Evolutionary conservation across 2,888 invertebrate species (phyloP).

Genomic region (Taphrorychus bicolor): DNA sequence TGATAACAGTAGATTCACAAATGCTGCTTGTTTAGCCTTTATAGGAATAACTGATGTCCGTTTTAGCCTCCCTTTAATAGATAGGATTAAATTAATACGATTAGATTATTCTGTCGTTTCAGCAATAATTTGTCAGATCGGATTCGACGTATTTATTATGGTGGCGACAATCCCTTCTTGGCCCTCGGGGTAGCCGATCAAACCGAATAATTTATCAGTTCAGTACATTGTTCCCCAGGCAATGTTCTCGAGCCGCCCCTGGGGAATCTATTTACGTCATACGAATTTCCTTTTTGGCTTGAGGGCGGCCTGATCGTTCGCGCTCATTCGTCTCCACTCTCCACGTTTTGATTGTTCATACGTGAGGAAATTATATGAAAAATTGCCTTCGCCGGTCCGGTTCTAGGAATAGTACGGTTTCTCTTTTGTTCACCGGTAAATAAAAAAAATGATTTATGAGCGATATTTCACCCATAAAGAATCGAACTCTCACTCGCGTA

Average conservation of each 20-base stretch:
- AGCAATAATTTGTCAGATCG: constrained; percentile 37
- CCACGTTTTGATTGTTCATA: constrained; percentile 28
- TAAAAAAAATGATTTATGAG: background rate
- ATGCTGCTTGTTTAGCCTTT: no score
- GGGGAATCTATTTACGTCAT: constrained; percentile 40
- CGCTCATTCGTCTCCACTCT: constrained; percentile 12
- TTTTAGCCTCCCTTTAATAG: no score
- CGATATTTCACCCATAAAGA: background rate
- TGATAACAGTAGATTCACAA: no score
- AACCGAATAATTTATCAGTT: constrained; percentile 57
- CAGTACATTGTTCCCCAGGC: constrained; percentile 55
- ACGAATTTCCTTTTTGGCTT: constrained; percentile 37
- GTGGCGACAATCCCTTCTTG: constrained; percentile 43
- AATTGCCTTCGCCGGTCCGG: background rate
- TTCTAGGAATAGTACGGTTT: background rate
- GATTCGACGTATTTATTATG: constrained; percentile 33
- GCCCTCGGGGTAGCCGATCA: constrained; percentile 49
- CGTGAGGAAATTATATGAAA: constrained; percentile 22
- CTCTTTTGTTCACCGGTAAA: background rate
- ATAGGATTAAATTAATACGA: no score
- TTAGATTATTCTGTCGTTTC: no score
- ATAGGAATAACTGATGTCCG: no score
- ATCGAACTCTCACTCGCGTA: constrained; percentile 4
- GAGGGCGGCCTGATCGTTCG: constrained; percentile 19
- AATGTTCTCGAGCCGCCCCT: constrained; percentile 29